A percentile compares a stretch with the other conserved stretches of the same genome.
phyloP scores from a whole-genome alignment of 2,888 invertebrate genomes.

The Ochropacha duplaris region DNA sequence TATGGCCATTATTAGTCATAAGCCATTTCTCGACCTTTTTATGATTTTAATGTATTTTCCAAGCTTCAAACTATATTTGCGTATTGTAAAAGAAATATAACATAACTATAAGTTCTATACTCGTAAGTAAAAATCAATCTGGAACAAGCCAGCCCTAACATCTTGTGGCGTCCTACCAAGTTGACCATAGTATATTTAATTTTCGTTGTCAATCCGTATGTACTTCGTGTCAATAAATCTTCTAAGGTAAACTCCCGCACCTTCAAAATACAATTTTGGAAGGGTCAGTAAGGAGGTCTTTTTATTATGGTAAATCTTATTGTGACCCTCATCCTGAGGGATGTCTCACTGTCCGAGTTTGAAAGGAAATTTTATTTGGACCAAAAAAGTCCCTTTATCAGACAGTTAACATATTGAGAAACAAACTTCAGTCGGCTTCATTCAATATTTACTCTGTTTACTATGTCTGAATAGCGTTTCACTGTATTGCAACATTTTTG shows the following conservation, averaged over 20 bases:
- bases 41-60: too few species aligned
- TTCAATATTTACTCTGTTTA: constrained; percentile 64
- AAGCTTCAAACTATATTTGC: too few species aligned
- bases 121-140: too few species aligned
- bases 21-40: too few species aligned
- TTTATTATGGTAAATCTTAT: constrained; percentile 70
- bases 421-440: constrained; percentile 53
- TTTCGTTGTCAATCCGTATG: neutral
- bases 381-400: constrained; percentile 39
- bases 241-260: neutral
- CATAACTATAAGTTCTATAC: too few species aligned
- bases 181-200: neutral
- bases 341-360: constrained; percentile 44
- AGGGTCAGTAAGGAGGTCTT: constrained; percentile 41
- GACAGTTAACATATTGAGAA: constrained; percentile 70
- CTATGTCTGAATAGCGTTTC: constrained; percentile 21
- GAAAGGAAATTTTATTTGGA: constrained; percentile 51
- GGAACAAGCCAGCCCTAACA: too few species aligned
- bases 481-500: constrained; percentile 33
- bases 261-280: constrained; percentile 29
- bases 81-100: too few species aligned
- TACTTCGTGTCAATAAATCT: neutral
- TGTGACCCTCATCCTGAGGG: constrained; percentile 57
- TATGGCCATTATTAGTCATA: too few species aligned
- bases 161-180: too few species aligned